Conservation (phyloP, 2,797 vertebrate genomes). For the Muraenolepis orangiensis region DNA sequence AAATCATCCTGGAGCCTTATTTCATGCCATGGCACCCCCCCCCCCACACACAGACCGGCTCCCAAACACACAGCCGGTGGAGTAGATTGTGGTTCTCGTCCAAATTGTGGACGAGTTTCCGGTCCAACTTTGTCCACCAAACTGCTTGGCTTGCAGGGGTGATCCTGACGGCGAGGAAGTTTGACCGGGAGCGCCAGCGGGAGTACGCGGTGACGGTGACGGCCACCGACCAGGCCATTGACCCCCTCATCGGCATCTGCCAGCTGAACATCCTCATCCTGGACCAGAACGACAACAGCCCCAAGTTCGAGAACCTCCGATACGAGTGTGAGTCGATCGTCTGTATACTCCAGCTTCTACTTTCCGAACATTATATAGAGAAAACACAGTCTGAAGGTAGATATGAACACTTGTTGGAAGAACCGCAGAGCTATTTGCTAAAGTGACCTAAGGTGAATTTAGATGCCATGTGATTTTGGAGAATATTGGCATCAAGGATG, state of each 20-base stretch:
- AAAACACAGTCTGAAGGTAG: too few relatives aligned
- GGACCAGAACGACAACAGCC: conserved; percentile 90
- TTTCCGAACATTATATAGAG: too few relatives aligned
- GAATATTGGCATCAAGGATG: too few relatives aligned
- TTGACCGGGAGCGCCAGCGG: conserved; percentile 85
- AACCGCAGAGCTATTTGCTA: too few relatives aligned
- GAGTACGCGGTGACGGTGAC: conserved; percentile 87
- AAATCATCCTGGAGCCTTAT: background rate
- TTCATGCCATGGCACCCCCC: background rate
- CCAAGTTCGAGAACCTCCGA: conserved; percentile 86
- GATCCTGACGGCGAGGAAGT: conserved; percentile 81
- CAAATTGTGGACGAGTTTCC: too few relatives aligned
- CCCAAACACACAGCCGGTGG: background rate
- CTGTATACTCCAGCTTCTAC: background rate
- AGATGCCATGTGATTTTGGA: too few relatives aligned
- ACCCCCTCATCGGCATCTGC: conserved; percentile 87
- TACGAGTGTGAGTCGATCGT: conserved; percentile 82
- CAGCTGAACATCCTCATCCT: conserved; percentile 85
- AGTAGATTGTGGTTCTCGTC: background rate
- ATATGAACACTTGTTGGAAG: too few relatives aligned
- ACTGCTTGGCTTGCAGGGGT: conserved; percentile 66
- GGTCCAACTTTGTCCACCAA: background rate
- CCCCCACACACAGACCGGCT: background rate
- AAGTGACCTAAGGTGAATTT: too few relatives aligned
- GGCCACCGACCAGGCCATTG: conserved; percentile 84